phyloP scores from a whole-genome alignment of 2,113 vertebrate species.

The Tringa solitaria region DNA sequence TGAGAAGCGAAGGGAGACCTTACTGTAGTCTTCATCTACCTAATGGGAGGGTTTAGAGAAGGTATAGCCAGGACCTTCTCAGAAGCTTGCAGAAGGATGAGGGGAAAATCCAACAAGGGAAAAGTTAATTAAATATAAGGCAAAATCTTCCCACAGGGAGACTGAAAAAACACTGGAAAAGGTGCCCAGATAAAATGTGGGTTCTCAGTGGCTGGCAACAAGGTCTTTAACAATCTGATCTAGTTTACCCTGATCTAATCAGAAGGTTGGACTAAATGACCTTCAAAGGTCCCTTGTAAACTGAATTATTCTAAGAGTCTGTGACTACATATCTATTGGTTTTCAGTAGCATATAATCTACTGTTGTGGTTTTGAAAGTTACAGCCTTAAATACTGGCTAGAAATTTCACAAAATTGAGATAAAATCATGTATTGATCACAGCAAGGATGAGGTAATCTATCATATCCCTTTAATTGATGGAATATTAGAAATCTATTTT shows the following conservation, averaged over 20 bases:
- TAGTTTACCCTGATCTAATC: not conserved
- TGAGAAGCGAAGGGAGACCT: not conserved
- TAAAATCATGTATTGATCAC: not conserved
- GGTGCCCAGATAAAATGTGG: not conserved
- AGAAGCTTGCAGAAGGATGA: not conserved
- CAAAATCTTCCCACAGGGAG: not conserved
- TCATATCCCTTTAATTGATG: not conserved
- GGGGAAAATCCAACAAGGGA: accelerated
- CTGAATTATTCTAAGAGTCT: not conserved
- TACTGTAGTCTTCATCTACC: not conserved
- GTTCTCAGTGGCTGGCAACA: not conserved
- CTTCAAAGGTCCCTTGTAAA: not conserved
- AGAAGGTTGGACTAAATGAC: not conserved
- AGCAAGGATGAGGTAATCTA: not conserved
- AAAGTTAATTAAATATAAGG: not conserved
- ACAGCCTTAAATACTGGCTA: not conserved
- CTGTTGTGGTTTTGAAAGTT: not conserved
- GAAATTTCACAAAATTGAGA: not conserved
- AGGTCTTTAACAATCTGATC: not conserved
- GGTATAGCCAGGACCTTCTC: not conserved
- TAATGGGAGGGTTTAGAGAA: not conserved
- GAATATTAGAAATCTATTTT: not conserved
- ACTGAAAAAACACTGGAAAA: not conserved
- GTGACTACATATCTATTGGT: not conserved
- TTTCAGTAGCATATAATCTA: not conserved